Base-by-base conservation (phyloP, 2,797 vertebrate genomes). In the Chromis chromis region DNA sequence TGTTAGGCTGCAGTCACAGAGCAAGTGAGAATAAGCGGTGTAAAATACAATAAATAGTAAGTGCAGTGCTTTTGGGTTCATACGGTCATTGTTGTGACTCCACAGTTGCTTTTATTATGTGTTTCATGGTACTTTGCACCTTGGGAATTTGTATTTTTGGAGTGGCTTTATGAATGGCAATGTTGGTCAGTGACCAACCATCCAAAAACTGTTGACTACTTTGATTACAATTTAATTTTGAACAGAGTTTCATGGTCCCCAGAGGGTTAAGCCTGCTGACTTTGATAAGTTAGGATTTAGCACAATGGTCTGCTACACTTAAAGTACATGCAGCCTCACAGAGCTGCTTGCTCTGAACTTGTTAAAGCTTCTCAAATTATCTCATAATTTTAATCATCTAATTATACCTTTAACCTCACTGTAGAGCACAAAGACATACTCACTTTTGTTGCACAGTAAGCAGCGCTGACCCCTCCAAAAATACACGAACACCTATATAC, bases 41-140 rank as follows among this genome's bases (percentile, higher is more conserved):
- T 17, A 46, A 62, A 69, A 53, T 27, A 21, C 14, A 65, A 13
- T n/a, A 61, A 42, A 52, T 17, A 16, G 33, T 2, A 52, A 71
- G 16, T 22, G 44, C 21, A 58, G 55, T 64, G 28, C 6, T 40
- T 53, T 54, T 44, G 11, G 48, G 21, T 48, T 71, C 55, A 48
- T 7, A 24, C 25, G 21, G 31, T 4, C 19, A 17, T 40, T n/a
- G 7, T n/a, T 60, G 5, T 48, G 6, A 36, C 28, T 44, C 25
- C 13, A 40, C 24, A 17, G 19, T 7, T 48, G 8, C 7, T 48
- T 48, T 57, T 57, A 22, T 56, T 56, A 9, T 27, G 1, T 46
- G 5, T 64, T 76, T 64, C 33, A 40, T 19, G 22, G 24, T 1
- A 16, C 10, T 10, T n/a, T 44, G 19, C 46, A n/a, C 17, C 7